Evolutionary conservation across 2,888 invertebrate species (phyloP), one percentile per base, ranked within the genome.

Genomic region (Opisthograptis luteolata): DNA sequence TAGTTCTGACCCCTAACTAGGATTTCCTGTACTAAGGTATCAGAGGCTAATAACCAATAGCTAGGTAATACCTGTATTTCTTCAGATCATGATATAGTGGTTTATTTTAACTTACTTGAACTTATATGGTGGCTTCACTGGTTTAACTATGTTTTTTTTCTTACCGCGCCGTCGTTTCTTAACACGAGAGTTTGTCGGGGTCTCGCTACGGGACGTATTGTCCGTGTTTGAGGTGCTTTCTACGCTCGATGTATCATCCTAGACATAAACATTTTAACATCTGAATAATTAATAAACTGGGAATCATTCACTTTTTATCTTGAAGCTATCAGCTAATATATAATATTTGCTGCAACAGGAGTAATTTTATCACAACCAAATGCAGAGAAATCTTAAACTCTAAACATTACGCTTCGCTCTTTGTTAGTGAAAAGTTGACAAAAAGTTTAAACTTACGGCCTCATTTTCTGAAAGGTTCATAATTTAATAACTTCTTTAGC

Each of bases 201-300:
- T 96, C 68, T 95, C 96, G 81, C 96, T 96, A 30, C 96, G 90
- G 37, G 95, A 95, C 25, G 95, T 95, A 63, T 95, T 96, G 71
- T 96, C 95, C 15, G 95, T 95, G 12, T 95, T 95, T 2, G 95
- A 94, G 14, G 95, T 94, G 74, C 96, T 96, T 52, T 95, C 94
- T 44, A 96, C 94, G 75, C 96, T 96, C 2, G 95, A 95, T 39
- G 95, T 94, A 76, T 96, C 96, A 81, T 96, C 91, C 91, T 91
- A 54, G 34, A 58, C 35, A 57, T 8, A 37, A 12, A 22, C 31
- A 39, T 13, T 0, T 13, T 1, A 15, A 40, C 14, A 25, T 5
- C 5, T 3, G 6, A 10, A 9, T 13, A 20, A 4, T 9, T 5
- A 53, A 12, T 9, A 41, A 40, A 17, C 9, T 9, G 9, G 1